These are phyloP conservation scores for Strigops habroptila DNA, from an alignment of 2,113 vertebrate species.

Conservation along the genomic window DNA sequence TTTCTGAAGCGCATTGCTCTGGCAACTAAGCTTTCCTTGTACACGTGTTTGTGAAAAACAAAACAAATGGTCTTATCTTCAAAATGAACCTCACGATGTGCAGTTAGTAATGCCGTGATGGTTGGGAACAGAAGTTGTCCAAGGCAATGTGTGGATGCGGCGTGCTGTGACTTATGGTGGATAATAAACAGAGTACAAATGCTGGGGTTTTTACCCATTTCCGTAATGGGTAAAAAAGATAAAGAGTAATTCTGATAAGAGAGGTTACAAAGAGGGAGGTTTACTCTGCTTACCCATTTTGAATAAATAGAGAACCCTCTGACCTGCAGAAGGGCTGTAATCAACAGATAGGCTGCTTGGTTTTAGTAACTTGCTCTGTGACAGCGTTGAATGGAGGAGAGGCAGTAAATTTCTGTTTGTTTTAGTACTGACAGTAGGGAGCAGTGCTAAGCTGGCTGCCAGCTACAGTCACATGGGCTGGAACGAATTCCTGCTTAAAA, in stretches of 20 bases:
- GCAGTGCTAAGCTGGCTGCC: slow-evolving; percentile 60
- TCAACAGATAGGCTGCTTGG: background rate
- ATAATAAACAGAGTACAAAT: background rate
- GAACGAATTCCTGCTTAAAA: background rate
- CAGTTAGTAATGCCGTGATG: background rate
- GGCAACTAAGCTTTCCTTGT: background rate
- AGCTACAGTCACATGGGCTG: background rate
- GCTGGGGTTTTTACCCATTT: no score
- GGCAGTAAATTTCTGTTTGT: slow-evolving; percentile 34
- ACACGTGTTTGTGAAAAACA: background rate
- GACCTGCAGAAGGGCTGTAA: background rate
- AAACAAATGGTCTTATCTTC: background rate
- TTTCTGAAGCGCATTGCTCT: background rate
- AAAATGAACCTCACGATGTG: background rate
- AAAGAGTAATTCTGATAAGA: background rate
- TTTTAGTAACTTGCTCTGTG: background rate
- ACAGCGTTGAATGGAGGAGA: background rate
- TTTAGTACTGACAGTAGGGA: slow-evolving; percentile 60
- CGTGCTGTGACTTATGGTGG: background rate
- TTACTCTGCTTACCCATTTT: background rate
- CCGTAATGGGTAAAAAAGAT: background rate
- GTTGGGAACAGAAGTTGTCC: background rate
- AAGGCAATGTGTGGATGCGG: background rate
- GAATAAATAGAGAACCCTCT: background rate
- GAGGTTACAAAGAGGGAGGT: background rate